Evolutionary conservation across 2,113 vertebrate species (phyloP).

Genomic region (Pterophyllum scalare): DNA sequence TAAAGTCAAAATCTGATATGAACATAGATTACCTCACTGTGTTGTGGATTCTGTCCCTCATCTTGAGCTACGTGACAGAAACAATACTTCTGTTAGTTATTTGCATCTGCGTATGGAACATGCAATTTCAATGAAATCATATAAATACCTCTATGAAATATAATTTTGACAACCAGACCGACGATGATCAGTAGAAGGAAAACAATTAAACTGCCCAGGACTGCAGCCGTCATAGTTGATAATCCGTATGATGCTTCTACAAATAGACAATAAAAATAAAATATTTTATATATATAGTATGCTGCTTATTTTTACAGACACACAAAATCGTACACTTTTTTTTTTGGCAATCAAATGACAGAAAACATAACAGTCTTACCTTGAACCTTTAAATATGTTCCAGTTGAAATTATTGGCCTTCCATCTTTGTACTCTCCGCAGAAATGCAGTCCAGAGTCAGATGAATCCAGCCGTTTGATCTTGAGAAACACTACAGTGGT

Average conservation of each 20-base stretch:
- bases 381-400: slow-evolving; percentile 25
- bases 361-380: too few species aligned
- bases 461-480: background rate
- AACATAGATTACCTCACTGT: background rate
- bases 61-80: background rate
- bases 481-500: background rate
- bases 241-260: background rate
- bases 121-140: background rate
- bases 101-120: fast-evolving
- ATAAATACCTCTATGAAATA: background rate
- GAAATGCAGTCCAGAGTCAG: slow-evolving; percentile 47
- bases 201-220: background rate
- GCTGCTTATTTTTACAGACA: background rate
- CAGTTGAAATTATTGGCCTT: background rate
- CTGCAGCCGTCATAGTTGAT: background rate
- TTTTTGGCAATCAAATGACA: background rate
- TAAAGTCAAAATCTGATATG: background rate
- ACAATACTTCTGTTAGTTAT: fast-evolving
- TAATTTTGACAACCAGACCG: background rate
- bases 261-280: background rate
- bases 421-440: background rate
- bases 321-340: background rate
- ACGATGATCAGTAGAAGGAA: background rate
- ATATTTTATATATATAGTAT: background rate
- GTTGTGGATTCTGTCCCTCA: background rate